phyloP scores from a whole-genome alignment of 2,113 vertebrate genomes.

The Muscicapa adusta region DNA sequence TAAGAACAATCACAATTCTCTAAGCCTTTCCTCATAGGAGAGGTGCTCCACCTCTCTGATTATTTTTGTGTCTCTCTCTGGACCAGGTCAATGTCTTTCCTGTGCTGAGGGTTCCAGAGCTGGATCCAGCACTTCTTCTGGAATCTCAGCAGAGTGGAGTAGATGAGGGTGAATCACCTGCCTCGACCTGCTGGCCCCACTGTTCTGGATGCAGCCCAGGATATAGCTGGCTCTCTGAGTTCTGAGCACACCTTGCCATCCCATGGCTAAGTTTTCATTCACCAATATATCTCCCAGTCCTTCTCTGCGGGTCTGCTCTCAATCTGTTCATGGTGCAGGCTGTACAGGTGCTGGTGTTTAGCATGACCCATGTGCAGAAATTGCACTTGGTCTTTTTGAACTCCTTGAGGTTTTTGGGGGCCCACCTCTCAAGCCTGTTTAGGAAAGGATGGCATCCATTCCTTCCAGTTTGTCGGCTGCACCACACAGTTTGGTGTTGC shows the following conservation, averaged over 20 bases:
- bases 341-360: not conserved
- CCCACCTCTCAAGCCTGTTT: not conserved
- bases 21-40: not conserved
- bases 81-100: not conserved
- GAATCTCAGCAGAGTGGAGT: not conserved
- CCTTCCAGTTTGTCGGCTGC: too few species aligned
- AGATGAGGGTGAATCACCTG: not conserved
- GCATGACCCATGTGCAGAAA: not conserved
- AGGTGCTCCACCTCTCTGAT: not conserved
- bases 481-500: not conserved
- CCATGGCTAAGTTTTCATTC: not conserved
- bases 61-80: not conserved
- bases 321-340: not conserved
- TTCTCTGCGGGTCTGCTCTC: not conserved
- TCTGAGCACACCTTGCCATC: not conserved
- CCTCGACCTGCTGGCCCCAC: not conserved
- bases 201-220: not conserved
- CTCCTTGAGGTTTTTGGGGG: not conserved
- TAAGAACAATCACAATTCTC: not conserved
- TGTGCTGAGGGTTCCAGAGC: not conserved
- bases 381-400: not conserved
- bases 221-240: not conserved
- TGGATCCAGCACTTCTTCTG: not conserved
- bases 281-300: accelerated
- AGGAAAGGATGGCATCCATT: not conserved